phyloP scores from a whole-genome alignment of 2,888 invertebrate genomes.

The Cryptosula pallasiana region DNA sequence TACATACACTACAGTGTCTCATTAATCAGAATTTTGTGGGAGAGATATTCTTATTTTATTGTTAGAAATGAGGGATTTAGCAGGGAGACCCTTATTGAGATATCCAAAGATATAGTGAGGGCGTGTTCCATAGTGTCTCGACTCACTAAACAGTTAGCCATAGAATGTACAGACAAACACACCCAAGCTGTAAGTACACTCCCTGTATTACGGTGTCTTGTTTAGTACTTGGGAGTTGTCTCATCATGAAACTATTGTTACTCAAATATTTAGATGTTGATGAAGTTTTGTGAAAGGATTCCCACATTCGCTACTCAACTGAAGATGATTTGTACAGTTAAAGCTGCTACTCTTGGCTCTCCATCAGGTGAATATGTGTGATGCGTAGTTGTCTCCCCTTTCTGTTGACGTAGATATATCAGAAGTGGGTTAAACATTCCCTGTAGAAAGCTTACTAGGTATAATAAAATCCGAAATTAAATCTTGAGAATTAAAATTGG shows the following conservation, averaged over 20 bases:
- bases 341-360: constrained; percentile 6
- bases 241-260: no score
- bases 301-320: constrained; percentile 18
- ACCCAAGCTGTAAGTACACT: constrained; percentile 11
- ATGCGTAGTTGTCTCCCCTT: no score
- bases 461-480: no score
- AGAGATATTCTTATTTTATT: no score
- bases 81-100: neutral
- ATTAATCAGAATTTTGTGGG: no score
- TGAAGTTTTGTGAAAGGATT: constrained; percentile 17
- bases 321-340: constrained; percentile 18
- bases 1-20: no score
- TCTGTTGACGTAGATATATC: no score
- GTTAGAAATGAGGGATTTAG: constrained; percentile 6
- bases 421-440: no score
- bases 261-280: neutral
- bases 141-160: constrained; percentile 1
- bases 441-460: no score
- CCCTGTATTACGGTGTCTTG: no score
- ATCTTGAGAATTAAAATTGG: no score
- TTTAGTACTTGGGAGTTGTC: no score
- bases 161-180: neutral
- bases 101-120: neutral
- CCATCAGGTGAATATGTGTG: neutral
- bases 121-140: neutral